Conservation (phyloP, 1,140 invertebrate species). For the Nautilus pompilius region DNA sequence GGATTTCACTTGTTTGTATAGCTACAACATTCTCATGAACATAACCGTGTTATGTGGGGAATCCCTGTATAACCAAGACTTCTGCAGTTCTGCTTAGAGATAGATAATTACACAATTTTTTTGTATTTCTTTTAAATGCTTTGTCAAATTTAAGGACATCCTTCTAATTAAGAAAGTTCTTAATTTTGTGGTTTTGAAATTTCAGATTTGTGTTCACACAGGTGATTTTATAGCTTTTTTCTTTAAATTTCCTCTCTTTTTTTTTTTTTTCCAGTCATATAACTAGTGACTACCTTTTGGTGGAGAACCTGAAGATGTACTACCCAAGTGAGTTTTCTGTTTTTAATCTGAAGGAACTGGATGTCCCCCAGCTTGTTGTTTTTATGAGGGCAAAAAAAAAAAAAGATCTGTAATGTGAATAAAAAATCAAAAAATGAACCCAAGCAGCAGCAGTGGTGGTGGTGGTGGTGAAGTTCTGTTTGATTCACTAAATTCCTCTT, state of each 20-base stretch:
- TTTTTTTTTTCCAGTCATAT: constrained; percentile 36
- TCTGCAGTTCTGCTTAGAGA: neutral
- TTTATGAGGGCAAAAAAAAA: neutral
- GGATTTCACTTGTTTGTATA: no score
- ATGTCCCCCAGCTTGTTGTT: no score
- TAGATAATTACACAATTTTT: neutral
- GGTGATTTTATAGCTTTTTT: no score
- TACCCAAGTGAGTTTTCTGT: constrained; percentile 44
- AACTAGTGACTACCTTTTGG: constrained; percentile 41
- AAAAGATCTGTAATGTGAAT: no score
- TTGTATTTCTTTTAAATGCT: no score
- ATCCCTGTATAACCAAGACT: neutral
- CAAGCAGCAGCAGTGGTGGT: no score
- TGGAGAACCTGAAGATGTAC: constrained; percentile 45
- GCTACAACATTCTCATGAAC: no score
- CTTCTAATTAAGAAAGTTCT: no score
- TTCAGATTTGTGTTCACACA: neutral
- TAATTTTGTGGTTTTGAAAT: no score
- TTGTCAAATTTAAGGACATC: no score
- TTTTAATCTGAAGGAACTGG: neutral
- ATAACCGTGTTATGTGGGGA: no score
- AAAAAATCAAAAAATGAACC: no score
- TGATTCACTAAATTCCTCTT: neutral
- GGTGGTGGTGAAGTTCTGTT: neutral
- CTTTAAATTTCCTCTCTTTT: neutral